Base-by-base conservation (phyloP, 2,113 vertebrate genomes). In the cattle (Bos taurus) region DNA sequence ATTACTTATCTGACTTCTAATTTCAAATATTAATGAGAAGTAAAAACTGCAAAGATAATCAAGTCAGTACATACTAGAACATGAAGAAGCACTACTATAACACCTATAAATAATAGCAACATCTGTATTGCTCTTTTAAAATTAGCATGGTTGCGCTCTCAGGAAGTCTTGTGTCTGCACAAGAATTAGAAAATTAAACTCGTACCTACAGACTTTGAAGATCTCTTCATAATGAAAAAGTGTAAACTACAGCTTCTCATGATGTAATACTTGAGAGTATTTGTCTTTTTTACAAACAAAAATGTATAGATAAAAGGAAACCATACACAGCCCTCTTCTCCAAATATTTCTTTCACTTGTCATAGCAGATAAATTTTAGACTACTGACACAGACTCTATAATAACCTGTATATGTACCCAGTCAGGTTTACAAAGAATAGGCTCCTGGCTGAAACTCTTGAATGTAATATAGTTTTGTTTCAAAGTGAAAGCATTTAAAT, bases 131-230 rank as follows among this genome's bases (percentile, higher is more conserved):
- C 40, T 25, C n/a, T n/a, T 95, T 74, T 59, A 16, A 90, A 91
- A 40, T 85, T 16, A 83, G 83, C 5, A 78, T 62, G 25, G n/a
- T 71, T 59, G 12, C 36, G 6, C 15, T 71, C 46, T 95, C 14
- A 80, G 62, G 30, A 93, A 84, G 71, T 67, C 54, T 91, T 54
- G 15, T 36, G 6, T 59, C 56, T 90, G 25, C 11, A 33, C 26
- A 85, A 96, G 33, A 90, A 82, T 95, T 93, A 78, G 21, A 67
- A 82, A 86, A 83, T 40, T 40, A 82, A 95, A 74, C 52, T 93
- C 40, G 36, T 14, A 89, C 8, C 57, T 80, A 40, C 28, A 86
- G 86, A 93, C 78, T 95, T 71, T 94, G 82, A 96, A 59, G 67
- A 94, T 92, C 67, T 95, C 78, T 52, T 80, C 92, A 56, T 33